Percentiles rank a stretch among this genome's conserved stretches.
Conservation (phyloP, 2,888 invertebrate species). For the Rhamnusium bicolor region DNA sequence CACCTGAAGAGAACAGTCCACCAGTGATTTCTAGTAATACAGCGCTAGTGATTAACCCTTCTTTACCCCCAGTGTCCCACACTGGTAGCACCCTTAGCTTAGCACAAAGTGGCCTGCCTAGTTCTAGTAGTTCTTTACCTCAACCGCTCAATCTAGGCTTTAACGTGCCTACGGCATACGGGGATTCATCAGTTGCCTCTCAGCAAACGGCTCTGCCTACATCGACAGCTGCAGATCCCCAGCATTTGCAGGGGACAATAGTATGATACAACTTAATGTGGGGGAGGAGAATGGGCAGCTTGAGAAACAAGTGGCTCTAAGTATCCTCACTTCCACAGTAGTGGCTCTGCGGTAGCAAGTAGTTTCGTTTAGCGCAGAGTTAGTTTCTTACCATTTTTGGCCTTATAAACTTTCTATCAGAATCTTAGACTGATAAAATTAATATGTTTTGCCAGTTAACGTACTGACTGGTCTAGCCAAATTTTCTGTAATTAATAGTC, state of each 20-base stretch:
- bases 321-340: constrained; percentile 72
- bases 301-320: constrained; percentile 83
- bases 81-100: constrained; percentile 66
- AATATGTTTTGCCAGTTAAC: constrained; percentile 51
- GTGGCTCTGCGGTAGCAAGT: constrained; percentile 51
- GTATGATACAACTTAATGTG: constrained; percentile 97
- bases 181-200: constrained; percentile 57
- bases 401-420: constrained; percentile 67
- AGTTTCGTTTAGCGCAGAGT: constrained; percentile 53
- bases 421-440: constrained; percentile 65
- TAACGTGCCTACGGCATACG: constrained; percentile 65
- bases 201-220: constrained; percentile 69
- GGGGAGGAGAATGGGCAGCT: constrained; percentile 89
- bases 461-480: constrained; percentile 60
- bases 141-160: constrained; percentile 65
- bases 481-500: constrained; percentile 58
- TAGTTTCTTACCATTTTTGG: constrained; percentile 66
- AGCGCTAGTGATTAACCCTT: constrained; percentile 72
- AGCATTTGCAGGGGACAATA: constrained; percentile 90
- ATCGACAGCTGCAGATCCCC: constrained; percentile 74
- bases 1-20: constrained; percentile 74
- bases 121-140: constrained; percentile 58
- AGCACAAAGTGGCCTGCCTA: constrained; percentile 62
- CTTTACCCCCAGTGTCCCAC: constrained; percentile 56
- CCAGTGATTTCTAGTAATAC: constrained; percentile 74